These are phyloP conservation scores for Pterocles orientalis DNA, from an alignment of 2,113 vertebrate species.

Conservation along the genomic window DNA sequence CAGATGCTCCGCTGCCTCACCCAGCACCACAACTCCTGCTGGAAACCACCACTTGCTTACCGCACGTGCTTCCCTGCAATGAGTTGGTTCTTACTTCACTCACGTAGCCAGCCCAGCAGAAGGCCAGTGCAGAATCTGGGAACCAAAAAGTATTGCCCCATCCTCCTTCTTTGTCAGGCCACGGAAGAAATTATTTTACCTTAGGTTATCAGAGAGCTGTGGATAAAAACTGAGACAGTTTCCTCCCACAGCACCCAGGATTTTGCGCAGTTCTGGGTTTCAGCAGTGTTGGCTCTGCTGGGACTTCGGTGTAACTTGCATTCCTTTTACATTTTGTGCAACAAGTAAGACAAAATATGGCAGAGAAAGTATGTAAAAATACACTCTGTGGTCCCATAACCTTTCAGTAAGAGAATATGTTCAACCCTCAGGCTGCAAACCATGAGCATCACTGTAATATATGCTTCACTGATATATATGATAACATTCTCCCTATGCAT, in stretches of 20 bases:
- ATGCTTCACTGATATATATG: background rate
- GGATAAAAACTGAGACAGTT: background rate
- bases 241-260: background rate
- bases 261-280: background rate
- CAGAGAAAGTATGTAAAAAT: background rate
- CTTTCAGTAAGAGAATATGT: background rate
- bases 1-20: background rate
- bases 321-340: background rate
- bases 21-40: fast-evolving
- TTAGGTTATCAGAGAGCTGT: background rate
- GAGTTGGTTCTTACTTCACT: background rate
- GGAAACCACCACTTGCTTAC: fast-evolving
- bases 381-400: background rate
- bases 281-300: background rate
- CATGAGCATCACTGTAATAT: background rate
- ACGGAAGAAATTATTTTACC: background rate
- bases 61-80: background rate
- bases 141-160: background rate
- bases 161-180: background rate
- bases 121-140: background rate
- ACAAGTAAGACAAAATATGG: background rate
- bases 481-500: background rate
- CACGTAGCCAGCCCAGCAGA: background rate
- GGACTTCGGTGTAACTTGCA: fast-evolving
- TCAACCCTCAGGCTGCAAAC: background rate